Evolutionary conservation across 1,140 invertebrate species (phyloP).

Genomic region (Drosophila ananassae): DNA sequence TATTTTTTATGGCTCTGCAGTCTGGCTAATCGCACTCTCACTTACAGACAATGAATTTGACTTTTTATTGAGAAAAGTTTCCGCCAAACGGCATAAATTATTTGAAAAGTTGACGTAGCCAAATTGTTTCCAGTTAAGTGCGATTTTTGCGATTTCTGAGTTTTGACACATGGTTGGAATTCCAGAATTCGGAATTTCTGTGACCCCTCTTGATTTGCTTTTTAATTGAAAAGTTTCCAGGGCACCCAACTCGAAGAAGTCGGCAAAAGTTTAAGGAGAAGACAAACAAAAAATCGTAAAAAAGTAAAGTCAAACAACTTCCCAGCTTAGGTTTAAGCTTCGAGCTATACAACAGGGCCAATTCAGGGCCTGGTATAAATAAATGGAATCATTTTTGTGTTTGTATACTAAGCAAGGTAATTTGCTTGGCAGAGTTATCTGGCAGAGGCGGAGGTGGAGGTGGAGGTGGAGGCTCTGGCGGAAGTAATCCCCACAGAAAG

Average conservation of each 20-base stretch:
- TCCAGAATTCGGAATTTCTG: neutral
- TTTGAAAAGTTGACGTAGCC: constrained; percentile 68
- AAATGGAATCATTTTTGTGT: constrained; percentile 41
- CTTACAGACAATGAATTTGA: constrained; percentile 59
- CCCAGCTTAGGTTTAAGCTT: constrained; percentile 29
- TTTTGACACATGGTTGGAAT: constrained; percentile 26
- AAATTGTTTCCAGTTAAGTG: constrained; percentile 52
- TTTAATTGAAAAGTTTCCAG: constrained; percentile 73
- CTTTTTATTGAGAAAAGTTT: constrained; percentile 60
- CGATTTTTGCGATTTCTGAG: constrained; percentile 10
- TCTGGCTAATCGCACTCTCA: constrained; percentile 39
- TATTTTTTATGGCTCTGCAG: constrained; percentile 25
- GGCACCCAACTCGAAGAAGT: constrained; percentile 3
- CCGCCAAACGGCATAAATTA: constrained; percentile 71
- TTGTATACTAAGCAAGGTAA: constrained; percentile 31
- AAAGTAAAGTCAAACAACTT: constrained; percentile 22
- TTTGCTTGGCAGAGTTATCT: constrained; percentile 38
- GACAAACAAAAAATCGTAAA: constrained; percentile 7
- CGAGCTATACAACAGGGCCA: neutral
- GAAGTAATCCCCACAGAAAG: constrained; percentile 39
- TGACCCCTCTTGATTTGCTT: constrained; percentile 21
- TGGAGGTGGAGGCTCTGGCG: constrained; percentile 4
- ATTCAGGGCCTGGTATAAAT: constrained; percentile 21
- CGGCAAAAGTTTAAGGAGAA: constrained; percentile 4
- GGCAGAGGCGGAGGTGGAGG: constrained; percentile 9